Evolutionary conservation across 2,888 invertebrate species (phyloP).

Genomic region (Tetranychus piercei): DNA sequence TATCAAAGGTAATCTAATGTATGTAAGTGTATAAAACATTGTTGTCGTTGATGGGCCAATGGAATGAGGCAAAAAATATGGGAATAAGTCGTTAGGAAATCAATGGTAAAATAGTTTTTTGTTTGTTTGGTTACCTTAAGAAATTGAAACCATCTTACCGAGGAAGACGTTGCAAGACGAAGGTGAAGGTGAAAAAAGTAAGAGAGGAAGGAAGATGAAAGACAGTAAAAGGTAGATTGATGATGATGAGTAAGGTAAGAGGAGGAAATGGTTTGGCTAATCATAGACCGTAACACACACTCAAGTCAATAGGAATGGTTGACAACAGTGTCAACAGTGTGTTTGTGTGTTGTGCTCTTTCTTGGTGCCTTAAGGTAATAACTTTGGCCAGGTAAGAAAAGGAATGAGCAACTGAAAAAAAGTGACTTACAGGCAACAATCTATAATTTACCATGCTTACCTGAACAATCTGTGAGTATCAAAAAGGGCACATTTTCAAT

Average conservation of each 20-base stretch:
- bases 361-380: not conserved
- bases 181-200: not conserved
- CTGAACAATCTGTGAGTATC: not conserved
- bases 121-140: too few relatives aligned
- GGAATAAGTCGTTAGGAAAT: not conserved
- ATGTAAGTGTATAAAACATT: not conserved
- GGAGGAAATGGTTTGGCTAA: not conserved
- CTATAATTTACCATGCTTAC: not conserved
- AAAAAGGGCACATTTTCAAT: not conserved
- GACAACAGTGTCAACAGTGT: constrained; percentile 1
- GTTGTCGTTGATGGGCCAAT: not conserved
- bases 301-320: too few relatives aligned
- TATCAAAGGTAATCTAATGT: not conserved
- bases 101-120: not conserved
- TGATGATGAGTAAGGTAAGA: not conserved
- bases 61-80: not conserved
- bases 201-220: not conserved
- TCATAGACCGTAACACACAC: not conserved
- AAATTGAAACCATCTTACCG: too few relatives aligned
- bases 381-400: not conserved
- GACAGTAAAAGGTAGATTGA: not conserved
- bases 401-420: not conserved
- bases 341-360: not conserved
- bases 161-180: not conserved
- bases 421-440: not conserved